These are phyloP conservation scores for Malachius bipustulatus DNA, from an alignment of 2,888 invertebrate species.

Conservation along the genomic window DNA sequence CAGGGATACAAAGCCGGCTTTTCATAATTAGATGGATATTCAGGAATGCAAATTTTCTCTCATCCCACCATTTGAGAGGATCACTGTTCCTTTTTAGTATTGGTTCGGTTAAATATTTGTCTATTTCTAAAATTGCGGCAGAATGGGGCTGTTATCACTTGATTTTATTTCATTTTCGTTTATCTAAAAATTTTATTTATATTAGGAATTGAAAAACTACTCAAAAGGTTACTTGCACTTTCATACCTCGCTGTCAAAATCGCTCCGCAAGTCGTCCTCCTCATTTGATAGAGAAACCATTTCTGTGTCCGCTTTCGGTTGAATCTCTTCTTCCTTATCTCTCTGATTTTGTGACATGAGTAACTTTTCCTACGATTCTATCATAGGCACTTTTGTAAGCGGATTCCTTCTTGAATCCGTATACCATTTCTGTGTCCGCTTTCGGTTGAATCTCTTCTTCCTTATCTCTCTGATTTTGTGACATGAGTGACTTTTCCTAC, in stretches of 20 bases:
- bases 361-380: too few species aligned
- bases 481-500: conserved; percentile 7
- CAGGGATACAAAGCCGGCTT: conserved; percentile 17
- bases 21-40: conserved; percentile 16
- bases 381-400: too few species aligned
- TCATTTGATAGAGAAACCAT: conserved; percentile 9
- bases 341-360: too few species aligned
- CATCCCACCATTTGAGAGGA: conserved; percentile 20
- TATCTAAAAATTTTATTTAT: too few species aligned
- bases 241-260: too few species aligned
- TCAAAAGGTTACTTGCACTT: too few species aligned
- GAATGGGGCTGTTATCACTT: conserved; percentile 13
- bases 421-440: too few species aligned
- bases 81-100: conserved; percentile 14
- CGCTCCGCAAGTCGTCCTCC: conserved; percentile 10
- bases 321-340: too few species aligned
- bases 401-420: too few species aligned
- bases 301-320: too few species aligned
- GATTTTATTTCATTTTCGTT: too few species aligned
- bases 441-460: conserved; percentile 8
- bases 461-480: conserved; percentile 7
- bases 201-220: too few species aligned
- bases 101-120: conserved; percentile 19
- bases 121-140: conserved; percentile 17
- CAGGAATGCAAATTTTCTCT: conserved; percentile 15